Evolutionary conservation across 2,113 vertebrate species (phyloP).

Genomic region (Lagopus muta): DNA sequence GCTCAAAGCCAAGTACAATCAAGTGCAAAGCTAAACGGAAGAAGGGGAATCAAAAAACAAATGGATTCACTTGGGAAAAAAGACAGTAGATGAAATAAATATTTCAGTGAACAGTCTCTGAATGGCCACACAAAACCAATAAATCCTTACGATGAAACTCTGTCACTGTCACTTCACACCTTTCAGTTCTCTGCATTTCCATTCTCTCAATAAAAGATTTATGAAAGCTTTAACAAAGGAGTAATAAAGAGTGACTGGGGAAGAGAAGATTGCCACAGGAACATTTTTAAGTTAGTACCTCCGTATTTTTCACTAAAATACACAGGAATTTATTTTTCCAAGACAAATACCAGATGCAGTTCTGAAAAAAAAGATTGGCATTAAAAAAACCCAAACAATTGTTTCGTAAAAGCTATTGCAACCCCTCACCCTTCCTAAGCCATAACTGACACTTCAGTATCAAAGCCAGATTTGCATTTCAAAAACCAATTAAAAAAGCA

Average conservation of each 20-base stretch:
- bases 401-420: neutral
- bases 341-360: neutral
- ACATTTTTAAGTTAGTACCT: neutral
- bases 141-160: neutral
- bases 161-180: neutral
- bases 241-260: neutral
- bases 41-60: neutral
- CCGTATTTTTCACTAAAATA: neutral
- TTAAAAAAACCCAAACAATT: neutral
- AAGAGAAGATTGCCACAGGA: neutral
- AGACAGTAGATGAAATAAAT: neutral
- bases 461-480: constrained; percentile 53
- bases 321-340: neutral
- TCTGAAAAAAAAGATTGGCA: neutral
- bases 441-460: constrained; percentile 2
- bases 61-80: neutral
- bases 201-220: neutral
- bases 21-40: neutral
- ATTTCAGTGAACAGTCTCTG: neutral
- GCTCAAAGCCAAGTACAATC: neutral
- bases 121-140: neutral
- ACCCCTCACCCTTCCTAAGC: neutral
- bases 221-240: neutral
- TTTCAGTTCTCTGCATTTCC: neutral
- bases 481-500: constrained; percentile 35